Evolutionary conservation across 2,888 invertebrate genomes (phyloP).

Genomic region (Cantharis rufa): DNA sequence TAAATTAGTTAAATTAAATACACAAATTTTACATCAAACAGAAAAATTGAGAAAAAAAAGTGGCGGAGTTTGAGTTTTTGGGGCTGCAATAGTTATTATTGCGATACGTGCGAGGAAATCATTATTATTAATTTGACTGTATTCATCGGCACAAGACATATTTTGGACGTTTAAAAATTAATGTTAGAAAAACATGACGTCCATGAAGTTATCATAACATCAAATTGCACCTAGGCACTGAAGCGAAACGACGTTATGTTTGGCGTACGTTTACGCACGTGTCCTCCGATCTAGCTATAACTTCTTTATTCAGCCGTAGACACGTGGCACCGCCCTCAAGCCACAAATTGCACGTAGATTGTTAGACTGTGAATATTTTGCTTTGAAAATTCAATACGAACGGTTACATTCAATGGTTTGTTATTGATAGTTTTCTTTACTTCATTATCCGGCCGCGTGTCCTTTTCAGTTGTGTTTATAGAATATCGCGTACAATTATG

Average conservation of each 20-base stretch:
- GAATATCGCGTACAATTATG: constrained; percentile 50
- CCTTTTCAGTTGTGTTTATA: constrained; percentile 53
- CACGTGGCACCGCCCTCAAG: constrained; percentile 56
- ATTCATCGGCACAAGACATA: neutral
- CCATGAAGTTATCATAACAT: constrained; percentile 28
- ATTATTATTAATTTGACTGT: neutral
- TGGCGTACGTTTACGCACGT: constrained; percentile 48
- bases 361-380: constrained; percentile 45
- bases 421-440: constrained; percentile 56
- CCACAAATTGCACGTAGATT: constrained; percentile 53
- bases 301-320: constrained; percentile 53
- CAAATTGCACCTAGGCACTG: constrained; percentile 47
- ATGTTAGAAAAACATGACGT: constrained; percentile 20
- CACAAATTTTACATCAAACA: neutral
- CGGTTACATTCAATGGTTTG: constrained; percentile 48
- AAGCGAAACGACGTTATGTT: constrained; percentile 51
- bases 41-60: neutral
- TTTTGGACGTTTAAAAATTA: constrained; percentile 20
- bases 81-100: neutral
- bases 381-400: neutral
- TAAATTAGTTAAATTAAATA: neutral
- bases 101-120: neutral
- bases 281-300: constrained; percentile 48
- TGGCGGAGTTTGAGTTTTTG: neutral
- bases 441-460: constrained; percentile 58